Base-by-base conservation (phyloP, 23 tunicate species). In the Corella eumyota region DNA sequence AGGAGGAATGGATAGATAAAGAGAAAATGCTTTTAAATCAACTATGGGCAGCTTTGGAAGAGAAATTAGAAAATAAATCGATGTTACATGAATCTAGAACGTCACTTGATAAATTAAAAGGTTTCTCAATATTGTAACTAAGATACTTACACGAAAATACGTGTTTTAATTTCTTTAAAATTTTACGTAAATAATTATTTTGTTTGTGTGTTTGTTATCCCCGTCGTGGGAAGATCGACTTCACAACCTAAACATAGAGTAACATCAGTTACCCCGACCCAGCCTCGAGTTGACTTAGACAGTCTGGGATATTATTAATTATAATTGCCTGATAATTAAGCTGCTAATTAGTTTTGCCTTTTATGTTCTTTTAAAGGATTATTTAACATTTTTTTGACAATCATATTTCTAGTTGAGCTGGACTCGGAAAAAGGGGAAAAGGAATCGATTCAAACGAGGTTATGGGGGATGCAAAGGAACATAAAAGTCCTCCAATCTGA, bases 1-100 rank as follows among this genome's bases (percentile, higher is more conserved):
- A 86, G 51, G 85, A 86, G 66, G 95, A 86, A 71, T 86, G 95
- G 95, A 52, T 77, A 5, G 95, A 86, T 45, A 86, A 86, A 64
- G 95, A 86, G 36, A 86, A 86, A 72, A 86, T 86, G 95, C 71
- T 86, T 29, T 60, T 86, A 34, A 86, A 77, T 61, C 95, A 86
- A 51, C 45, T 86, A 19, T 86, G 95, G 95, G 95, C 95, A 1
- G 95, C 95, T 7, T 62, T 86, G 9, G 95, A 86, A 67, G 95
- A 86, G 62, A 86, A 86, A 61, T 37, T 86, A 11, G 95, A 86
- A 77, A 67, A 66, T 40, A 86, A 86, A 67, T 71, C 95, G 25
- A 65, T 86, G 76, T 48, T 86, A 25, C 80, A 86, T 29, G 95
- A 86, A 66, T 68, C 86, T 24, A 66, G 85, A 58, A 71, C 78